Conservation (phyloP, 2,888 invertebrate species). For the Ephialtes manifestator region DNA sequence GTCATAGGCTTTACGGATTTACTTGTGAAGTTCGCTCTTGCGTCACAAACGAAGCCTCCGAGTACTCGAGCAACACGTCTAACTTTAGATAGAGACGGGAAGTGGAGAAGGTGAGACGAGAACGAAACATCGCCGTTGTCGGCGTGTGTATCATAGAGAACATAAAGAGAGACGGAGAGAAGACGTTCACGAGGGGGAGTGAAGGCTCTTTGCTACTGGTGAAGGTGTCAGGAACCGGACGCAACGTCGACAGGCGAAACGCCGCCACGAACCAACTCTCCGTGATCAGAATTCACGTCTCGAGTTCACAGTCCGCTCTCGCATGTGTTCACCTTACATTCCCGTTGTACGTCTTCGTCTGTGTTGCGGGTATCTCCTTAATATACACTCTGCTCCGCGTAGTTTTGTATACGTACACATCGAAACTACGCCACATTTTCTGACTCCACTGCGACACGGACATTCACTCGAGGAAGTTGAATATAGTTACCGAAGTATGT, state of each 20-base stretch:
- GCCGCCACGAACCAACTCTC: constrained; percentile 53
- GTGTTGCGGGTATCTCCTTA: constrained; percentile 7
- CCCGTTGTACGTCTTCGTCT: constrained; percentile 44
- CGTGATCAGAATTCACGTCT: constrained; percentile 77
- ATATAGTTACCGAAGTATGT: not conserved
- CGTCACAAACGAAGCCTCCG: constrained; percentile 25
- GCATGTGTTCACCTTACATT: constrained; percentile 37
- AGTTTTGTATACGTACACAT: not conserved
- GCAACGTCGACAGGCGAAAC: constrained; percentile 71
- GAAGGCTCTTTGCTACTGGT: constrained; percentile 30
- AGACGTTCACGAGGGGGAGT: constrained; percentile 4
- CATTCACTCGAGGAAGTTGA: not conserved
- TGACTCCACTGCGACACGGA: not conserved
- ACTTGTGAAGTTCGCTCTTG: constrained; percentile 17
- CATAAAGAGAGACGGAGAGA: constrained; percentile 26
- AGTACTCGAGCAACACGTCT: constrained; percentile 27
- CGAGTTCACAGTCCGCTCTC: constrained; percentile 55
- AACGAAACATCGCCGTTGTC: not conserved
- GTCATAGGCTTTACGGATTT: not conserved
- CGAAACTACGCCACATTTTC: not conserved
- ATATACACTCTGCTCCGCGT: not conserved
- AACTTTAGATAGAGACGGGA: constrained; percentile 57
- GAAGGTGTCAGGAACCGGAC: constrained; percentile 76
- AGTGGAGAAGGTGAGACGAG: constrained; percentile 36
- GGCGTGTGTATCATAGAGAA: constrained; percentile 26